Base-by-base conservation (phyloP, 1,140 invertebrate genomes). In the Euwallacea similis region DNA sequence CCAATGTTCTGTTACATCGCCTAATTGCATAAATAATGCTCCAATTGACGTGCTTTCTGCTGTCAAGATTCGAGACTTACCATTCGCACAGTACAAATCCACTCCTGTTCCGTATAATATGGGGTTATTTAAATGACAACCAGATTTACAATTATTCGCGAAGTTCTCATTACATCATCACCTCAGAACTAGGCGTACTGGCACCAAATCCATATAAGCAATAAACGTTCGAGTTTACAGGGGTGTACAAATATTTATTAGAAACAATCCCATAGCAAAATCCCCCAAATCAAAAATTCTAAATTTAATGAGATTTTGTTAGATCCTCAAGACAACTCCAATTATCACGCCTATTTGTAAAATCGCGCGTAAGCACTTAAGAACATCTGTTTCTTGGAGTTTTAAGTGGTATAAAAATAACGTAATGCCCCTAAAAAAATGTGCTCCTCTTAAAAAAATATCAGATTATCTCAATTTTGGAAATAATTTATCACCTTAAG, bases 11-110 rank as follows among this genome's bases (percentile, higher is more conserved):
- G 15, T 54, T 65, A 64, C 61, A 50, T 15, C 21, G 15, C 61
- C 41, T 65, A 65, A 65, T 65, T 65, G 63, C 63, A 65, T 65
- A 42, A 54, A 65, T 54, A 65, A 54, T 65, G 50, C 50, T 21
- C 9, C 62, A 10, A n/a, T 58, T 58, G 46, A 33, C 55, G 13
- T 56, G 55, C 9, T 15, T 21, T 9, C 55, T 10, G n/a, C n/a
- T 15, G 21, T 58, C 46, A 33, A 33, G 1, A 33, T 1, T 33
- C 21, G 21, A 33, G 21, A 33, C 21, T 33, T 33, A 33, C 21
- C 21, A 33, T 33, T 33, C 21, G 21, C 21, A 33, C 4, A 33
- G 21, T 33, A 33, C 21, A 33, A 33, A 33, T 33, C 21, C 21
- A 33, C 1, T 33, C 21, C 21, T 33, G 21, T 33, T 33, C 6